Evolutionary conservation across 2,797 vertebrate genomes (phyloP).

Genomic region (Enteromius paludinosus): DNA sequence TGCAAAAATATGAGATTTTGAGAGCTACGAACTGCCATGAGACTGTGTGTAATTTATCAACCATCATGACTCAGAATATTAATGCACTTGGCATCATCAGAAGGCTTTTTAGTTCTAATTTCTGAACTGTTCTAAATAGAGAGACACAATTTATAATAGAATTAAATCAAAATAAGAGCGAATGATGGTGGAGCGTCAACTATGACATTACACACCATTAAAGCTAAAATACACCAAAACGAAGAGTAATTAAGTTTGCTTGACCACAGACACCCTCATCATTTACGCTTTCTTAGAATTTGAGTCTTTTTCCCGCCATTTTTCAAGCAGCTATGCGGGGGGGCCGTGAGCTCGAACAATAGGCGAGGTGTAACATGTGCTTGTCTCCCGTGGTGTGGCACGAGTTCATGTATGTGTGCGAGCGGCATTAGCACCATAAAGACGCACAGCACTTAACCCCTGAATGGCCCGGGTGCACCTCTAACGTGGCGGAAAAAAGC

Average conservation of each 20-base stretch:
- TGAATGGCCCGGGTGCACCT: conserved; percentile 71
- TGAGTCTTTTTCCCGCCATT: conserved; percentile 26
- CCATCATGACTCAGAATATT: background rate
- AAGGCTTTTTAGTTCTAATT: background rate
- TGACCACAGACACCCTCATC: conserved; percentile 46
- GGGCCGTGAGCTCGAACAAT: conserved; percentile 38
- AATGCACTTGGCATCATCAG: background rate
- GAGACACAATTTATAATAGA: conserved; percentile 7
- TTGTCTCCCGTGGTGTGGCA: conserved; percentile 25
- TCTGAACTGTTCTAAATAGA: background rate
- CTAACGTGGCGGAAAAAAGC: conserved; percentile 66
- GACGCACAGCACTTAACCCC: conserved; percentile 72
- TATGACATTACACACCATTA: conserved; percentile 29
- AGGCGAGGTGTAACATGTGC: conserved; percentile 1
- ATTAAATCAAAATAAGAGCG: background rate
- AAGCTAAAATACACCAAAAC: conserved; percentile 25
- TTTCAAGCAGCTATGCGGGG: conserved; percentile 25
- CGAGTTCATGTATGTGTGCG: background rate
- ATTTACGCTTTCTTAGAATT: conserved; percentile 53
- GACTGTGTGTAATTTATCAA: background rate
- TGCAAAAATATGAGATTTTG: background rate
- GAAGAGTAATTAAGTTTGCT: conserved; percentile 44
- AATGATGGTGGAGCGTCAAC: conserved; percentile 2
- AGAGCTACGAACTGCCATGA: background rate
- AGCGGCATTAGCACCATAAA: conserved; percentile 53